Conservation (phyloP, 2,113 vertebrate species). For the Dromaius novaehollandiae region DNA sequence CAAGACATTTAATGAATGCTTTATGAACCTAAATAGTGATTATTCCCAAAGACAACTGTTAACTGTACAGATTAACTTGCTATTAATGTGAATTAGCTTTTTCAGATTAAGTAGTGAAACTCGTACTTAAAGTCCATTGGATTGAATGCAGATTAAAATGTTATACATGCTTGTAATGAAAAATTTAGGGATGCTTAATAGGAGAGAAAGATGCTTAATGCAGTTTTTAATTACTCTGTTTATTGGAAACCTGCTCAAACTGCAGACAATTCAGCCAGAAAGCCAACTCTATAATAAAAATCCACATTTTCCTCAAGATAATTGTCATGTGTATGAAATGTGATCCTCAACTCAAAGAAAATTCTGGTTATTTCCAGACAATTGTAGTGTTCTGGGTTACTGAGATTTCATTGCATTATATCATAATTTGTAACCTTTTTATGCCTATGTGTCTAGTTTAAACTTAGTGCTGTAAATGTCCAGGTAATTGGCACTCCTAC, state of each 20-base stretch:
- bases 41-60: slow-evolving; percentile 74
- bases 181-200: neutral
- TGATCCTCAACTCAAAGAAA: neutral
- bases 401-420: neutral
- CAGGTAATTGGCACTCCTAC: neutral
- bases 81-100: slow-evolving; percentile 48
- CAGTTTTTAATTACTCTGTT: neutral
- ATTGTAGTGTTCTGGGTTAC: neutral
- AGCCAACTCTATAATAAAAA: neutral
- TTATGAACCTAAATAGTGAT: slow-evolving; percentile 72
- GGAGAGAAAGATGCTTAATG: neutral
- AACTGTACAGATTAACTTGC: slow-evolving; percentile 55
- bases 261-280: neutral
- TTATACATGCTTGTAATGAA: neutral
- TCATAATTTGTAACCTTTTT: neutral
- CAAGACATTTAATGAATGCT: slow-evolving; percentile 71
- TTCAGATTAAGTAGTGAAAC: slow-evolving; percentile 58
- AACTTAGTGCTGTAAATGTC: neutral
- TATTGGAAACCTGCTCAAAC: neutral
- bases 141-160: neutral
- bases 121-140: neutral
- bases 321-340: neutral
- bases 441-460: neutral
- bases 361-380: neutral
- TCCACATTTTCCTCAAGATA: neutral